Percentiles rank a stretch among this genome's conserved stretches.
phyloP scores from a whole-genome alignment of 2,113 vertebrate genomes.

The Tretioscincus oriximinensis region DNA sequence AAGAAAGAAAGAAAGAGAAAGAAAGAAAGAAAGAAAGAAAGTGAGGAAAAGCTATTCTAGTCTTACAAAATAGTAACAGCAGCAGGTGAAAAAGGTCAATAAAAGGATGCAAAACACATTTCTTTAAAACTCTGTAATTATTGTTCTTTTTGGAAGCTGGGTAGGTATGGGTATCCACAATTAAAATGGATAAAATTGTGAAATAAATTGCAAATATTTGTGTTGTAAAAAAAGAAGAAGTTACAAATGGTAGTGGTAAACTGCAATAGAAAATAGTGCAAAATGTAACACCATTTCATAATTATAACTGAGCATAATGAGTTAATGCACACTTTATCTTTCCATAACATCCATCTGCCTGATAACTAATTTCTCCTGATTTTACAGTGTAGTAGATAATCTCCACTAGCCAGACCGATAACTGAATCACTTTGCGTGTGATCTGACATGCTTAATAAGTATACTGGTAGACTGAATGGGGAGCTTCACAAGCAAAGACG shows the following conservation, averaged over 20 bases:
- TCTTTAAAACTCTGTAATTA: background rate
- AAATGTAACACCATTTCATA: accelerated
- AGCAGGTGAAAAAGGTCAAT: background rate
- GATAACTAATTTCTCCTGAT: background rate
- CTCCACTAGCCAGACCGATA: background rate
- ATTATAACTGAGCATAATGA: background rate
- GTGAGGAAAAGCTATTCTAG: background rate
- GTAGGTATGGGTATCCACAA: slow-evolving; percentile 1
- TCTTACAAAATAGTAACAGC: background rate
- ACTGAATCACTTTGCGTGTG: too few relatives aligned
- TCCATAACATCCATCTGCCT: background rate
- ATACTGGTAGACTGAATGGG: too few relatives aligned
- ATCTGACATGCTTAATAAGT: too few relatives aligned
- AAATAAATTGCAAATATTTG: slow-evolving; percentile 30
- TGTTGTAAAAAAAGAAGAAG: slow-evolving; percentile 23
- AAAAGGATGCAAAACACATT: background rate
- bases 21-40: too few relatives aligned
- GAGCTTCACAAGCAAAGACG: too few relatives aligned
- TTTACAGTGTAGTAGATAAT: background rate
- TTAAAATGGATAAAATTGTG: background rate
- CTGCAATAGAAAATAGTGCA: background rate
- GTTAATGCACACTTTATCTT: background rate
- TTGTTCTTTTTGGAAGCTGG: background rate
- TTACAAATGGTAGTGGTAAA: slow-evolving; percentile 2
- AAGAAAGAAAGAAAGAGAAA: too few relatives aligned